phyloP scores from a whole-genome alignment of 2,797 vertebrate species.

The Pelodytes ibericus region DNA sequence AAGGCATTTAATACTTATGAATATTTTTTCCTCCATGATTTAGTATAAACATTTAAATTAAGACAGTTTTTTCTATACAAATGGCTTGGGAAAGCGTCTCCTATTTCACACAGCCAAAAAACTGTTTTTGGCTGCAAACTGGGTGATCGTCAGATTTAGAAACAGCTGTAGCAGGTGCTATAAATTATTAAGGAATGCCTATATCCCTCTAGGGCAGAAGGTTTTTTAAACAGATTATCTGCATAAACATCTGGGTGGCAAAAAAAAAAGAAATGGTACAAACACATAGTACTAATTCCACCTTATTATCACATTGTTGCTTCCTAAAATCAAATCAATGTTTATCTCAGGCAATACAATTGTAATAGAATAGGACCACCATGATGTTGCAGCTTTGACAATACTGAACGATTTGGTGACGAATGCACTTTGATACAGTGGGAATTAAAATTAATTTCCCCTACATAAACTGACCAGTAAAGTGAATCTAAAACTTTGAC shows the following conservation, averaged over 20 bases:
- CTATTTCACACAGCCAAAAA: slow-evolving; percentile 27
- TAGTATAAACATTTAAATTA: too few species aligned
- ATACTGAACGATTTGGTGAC: not conserved
- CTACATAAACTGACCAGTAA: too few species aligned
- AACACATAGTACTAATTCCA: slow-evolving; percentile 16
- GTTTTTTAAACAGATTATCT: slow-evolving; percentile 48
- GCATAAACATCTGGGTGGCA: slow-evolving; percentile 37
- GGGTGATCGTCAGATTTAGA: slow-evolving; percentile 28
- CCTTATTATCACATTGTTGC: slow-evolving; percentile 45
- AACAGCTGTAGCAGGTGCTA: slow-evolving; percentile 44
- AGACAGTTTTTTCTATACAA: too few species aligned
- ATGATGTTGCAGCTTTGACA: slow-evolving; percentile 1
- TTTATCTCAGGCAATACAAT: slow-evolving; percentile 5
- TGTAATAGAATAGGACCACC: slow-evolving; percentile 36
- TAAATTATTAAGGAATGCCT: slow-evolving; percentile 46
- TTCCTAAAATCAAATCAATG: slow-evolving; percentile 42
- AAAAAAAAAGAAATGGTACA: slow-evolving; percentile 23
- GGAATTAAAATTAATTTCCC: too few species aligned
- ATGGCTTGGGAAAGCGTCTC: not conserved
- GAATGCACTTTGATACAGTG: not conserved
- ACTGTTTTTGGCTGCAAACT: slow-evolving; percentile 14
- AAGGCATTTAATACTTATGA: too few species aligned
- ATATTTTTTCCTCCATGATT: too few species aligned
- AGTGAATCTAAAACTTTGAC: too few species aligned
- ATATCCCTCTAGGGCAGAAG: slow-evolving; percentile 20